phyloP scores from a whole-genome alignment of 2,888 invertebrate species.

The Panorpa germanica region DNA sequence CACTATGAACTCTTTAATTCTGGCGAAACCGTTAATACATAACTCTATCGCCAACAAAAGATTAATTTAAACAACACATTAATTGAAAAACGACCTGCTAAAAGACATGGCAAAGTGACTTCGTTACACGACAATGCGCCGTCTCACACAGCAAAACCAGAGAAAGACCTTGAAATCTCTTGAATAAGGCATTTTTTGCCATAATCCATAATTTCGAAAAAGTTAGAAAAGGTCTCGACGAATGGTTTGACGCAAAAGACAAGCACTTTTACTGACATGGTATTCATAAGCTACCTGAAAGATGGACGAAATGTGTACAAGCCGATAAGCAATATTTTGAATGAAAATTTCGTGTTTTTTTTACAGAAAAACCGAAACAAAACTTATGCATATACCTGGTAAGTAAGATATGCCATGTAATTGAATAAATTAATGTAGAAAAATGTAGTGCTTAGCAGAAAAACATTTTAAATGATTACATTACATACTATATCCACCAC shows the following conservation, averaged over 20 bases:
- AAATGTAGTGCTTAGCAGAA: too few relatives aligned
- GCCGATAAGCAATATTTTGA: too few relatives aligned
- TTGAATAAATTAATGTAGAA: too few relatives aligned
- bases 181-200: slow-evolving; percentile 9
- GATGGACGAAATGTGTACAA: slow-evolving; percentile 11
- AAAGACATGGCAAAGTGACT: slow-evolving; percentile 13
- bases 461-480: too few relatives aligned
- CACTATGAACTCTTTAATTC: slow-evolving; percentile 13
- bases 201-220: too few relatives aligned
- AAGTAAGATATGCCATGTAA: too few relatives aligned
- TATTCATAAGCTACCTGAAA: slow-evolving; percentile 11
- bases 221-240: slow-evolving; percentile 10
- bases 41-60: slow-evolving; percentile 12
- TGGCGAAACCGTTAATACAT: slow-evolving; percentile 12
- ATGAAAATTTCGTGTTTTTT: too few relatives aligned
- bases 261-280: slow-evolving; percentile 10
- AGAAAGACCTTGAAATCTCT: slow-evolving; percentile 9
- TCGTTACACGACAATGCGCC: slow-evolving; percentile 13
- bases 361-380: too few relatives aligned
- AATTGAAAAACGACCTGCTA: slow-evolving; percentile 11
- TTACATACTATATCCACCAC: too few relatives aligned
- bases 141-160: too few relatives aligned
- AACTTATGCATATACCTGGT: too few relatives aligned
- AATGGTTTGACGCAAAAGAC: slow-evolving; percentile 11
- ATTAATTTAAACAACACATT: slow-evolving; percentile 10